Evolutionary conservation across 2,113 vertebrate genomes (phyloP).

Genomic region (Arothron firmamentum): DNA sequence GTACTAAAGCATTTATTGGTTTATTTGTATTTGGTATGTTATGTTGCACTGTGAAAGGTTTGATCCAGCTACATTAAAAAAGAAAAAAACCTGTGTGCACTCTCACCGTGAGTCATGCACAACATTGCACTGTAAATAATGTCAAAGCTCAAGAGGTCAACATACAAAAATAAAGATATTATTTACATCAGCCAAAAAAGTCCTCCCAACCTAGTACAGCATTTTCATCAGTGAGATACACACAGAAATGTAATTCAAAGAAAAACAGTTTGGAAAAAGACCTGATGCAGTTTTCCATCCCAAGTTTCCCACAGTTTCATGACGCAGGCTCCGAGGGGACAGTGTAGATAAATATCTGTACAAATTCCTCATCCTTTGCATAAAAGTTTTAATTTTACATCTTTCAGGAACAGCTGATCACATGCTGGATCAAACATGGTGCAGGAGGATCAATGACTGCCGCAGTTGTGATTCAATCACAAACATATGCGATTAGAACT

Average conservation of each 20-base stretch:
- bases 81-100: conserved; percentile 35
- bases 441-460: not conserved
- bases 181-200: conserved; percentile 63
- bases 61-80: conserved; percentile 48
- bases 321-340: not conserved
- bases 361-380: conserved; percentile 17
- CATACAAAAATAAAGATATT: conserved; percentile 81
- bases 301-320: not conserved
- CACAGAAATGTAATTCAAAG: not conserved
- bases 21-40: conserved; percentile 64
- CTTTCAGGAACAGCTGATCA: not conserved
- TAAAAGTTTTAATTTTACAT: not conserved
- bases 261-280: not conserved
- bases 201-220: conserved; percentile 34
- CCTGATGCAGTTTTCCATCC: not conserved
- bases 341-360: conserved; percentile 11
- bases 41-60: conserved; percentile 39
- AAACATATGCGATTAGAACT: too few relatives aligned
- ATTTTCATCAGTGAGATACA: conserved; percentile 21
- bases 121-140: conserved; percentile 57
- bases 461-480: not conserved
- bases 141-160: conserved; percentile 44
- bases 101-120: conserved; percentile 59
- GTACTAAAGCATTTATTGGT: conserved; percentile 49
- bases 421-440: not conserved